Conservation (phyloP, 2,113 vertebrate species). For the Limnothrissa miodon region DNA sequence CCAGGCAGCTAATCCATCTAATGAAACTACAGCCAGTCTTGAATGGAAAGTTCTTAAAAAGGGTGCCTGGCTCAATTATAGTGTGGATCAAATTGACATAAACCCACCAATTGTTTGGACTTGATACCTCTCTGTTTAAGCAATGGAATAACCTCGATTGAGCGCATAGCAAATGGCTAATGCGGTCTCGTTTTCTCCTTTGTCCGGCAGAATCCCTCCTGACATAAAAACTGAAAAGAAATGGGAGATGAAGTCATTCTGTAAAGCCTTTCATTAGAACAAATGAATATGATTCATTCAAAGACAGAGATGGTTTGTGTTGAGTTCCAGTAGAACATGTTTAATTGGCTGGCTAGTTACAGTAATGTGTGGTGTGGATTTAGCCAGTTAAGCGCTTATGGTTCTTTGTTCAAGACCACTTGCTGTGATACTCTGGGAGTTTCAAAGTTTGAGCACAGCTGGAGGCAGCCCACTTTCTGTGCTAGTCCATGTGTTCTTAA, state of each 20-base stretch:
- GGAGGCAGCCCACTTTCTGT: neutral
- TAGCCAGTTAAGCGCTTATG: conserved; percentile 8
- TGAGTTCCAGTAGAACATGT: neutral
- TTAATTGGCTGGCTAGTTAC: conserved; percentile 16
- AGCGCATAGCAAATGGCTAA: conserved; percentile 38
- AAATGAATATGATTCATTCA: conserved; percentile 49
- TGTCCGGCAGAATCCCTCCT: conserved; percentile 26
- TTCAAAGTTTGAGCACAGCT: neutral
- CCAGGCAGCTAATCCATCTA: neutral
- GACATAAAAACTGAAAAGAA: conserved; percentile 42
- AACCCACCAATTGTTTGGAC: conserved; percentile 22
- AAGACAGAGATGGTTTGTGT: conserved; percentile 22
- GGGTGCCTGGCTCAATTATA: neutral
- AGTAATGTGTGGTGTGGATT: neutral
- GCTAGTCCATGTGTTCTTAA: neutral
- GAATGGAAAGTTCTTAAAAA: neutral
- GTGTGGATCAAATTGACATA: neutral
- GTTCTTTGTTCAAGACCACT: conserved; percentile 3
- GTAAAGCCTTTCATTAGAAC: conserved; percentile 41
- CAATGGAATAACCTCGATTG: conserved; percentile 35
- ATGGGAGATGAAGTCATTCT: conserved; percentile 37
- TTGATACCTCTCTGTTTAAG: conserved; percentile 26
- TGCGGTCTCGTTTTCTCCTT: conserved; percentile 30
- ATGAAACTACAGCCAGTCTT: neutral
- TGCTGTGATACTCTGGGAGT: conserved; percentile 1